Conservation (phyloP, 2,797 vertebrate genomes). For the Sylvilagus floridanus region DNA sequence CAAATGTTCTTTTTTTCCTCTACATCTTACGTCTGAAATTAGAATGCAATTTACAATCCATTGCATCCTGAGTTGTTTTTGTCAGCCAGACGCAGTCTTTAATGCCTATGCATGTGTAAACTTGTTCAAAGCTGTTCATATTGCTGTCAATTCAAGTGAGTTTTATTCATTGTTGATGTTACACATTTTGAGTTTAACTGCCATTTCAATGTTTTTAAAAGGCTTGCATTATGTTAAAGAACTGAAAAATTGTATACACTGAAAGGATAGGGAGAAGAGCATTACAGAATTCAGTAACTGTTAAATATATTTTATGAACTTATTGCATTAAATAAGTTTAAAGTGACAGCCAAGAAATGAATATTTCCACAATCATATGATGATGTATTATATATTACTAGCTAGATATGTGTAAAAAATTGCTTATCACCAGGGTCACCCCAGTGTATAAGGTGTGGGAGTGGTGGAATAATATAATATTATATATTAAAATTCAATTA, state of each 20-base stretch:
- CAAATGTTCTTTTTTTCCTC: not conserved
- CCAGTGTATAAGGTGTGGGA: not conserved
- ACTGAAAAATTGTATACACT: not conserved
- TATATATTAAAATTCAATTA: not conserved
- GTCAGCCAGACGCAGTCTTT: not conserved
- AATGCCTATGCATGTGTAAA: not conserved
- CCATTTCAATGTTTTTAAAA: not conserved
- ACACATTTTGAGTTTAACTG: not conserved
- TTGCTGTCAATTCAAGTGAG: not conserved
- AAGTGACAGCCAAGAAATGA: not conserved
- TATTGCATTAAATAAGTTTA: not conserved
- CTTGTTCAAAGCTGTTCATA: not conserved
- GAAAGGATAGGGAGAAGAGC: not conserved
- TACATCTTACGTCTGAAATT: not conserved
- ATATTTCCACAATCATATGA: not conserved
- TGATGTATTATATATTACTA: not conserved
- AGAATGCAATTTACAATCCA: not conserved
- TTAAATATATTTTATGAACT: not conserved
- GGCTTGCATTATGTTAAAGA: not conserved
- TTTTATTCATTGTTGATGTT: not conserved
- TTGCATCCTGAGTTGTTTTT: not conserved
- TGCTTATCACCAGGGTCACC: not conserved
- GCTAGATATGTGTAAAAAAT: not conserved
- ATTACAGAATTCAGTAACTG: not conserved
- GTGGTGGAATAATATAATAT: too few relatives aligned